Conservation (phyloP, 2,113 vertebrate genomes). For the Ptychochromis oligacanthus region DNA sequence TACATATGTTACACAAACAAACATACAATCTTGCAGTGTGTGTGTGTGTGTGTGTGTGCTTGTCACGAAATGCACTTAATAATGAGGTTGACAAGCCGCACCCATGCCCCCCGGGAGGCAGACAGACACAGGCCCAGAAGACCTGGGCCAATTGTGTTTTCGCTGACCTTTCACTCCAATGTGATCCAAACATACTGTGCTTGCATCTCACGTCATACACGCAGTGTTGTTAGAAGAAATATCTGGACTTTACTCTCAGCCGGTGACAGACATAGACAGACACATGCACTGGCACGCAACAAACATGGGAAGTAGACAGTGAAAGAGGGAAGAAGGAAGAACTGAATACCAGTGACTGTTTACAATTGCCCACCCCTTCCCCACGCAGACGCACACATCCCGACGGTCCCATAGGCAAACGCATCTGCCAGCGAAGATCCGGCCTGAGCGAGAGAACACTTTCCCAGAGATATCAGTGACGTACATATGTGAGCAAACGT, state of each 20-base stretch:
- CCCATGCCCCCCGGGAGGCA: no score
- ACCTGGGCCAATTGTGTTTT: accelerated
- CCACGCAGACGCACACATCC: slow-evolving; percentile 44
- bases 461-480: slow-evolving; percentile 79
- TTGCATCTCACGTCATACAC: slow-evolving; percentile 13
- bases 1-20: no score
- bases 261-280: slow-evolving; percentile 50
- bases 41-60: no score
- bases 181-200: neutral
- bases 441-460: slow-evolving; percentile 57
- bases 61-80: no score
- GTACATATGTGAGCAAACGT: slow-evolving; percentile 54
- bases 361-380: slow-evolving; percentile 59
- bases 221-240: slow-evolving; percentile 3
- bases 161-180: neutral
- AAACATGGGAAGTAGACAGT: slow-evolving; percentile 37
- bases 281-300: slow-evolving; percentile 54
- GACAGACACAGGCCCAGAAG: no score
- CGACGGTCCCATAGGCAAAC: slow-evolving; percentile 64
- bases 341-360: slow-evolving; percentile 62
- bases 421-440: slow-evolving; percentile 72
- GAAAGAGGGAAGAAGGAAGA: slow-evolving; percentile 51
- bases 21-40: no score
- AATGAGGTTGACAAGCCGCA: no score
- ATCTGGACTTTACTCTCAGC: slow-evolving; percentile 37